Evolutionary conservation across 2,888 invertebrate species (phyloP), one percentile per base, ranked within the genome.

Genomic region (Corbicula japonica): DNA sequence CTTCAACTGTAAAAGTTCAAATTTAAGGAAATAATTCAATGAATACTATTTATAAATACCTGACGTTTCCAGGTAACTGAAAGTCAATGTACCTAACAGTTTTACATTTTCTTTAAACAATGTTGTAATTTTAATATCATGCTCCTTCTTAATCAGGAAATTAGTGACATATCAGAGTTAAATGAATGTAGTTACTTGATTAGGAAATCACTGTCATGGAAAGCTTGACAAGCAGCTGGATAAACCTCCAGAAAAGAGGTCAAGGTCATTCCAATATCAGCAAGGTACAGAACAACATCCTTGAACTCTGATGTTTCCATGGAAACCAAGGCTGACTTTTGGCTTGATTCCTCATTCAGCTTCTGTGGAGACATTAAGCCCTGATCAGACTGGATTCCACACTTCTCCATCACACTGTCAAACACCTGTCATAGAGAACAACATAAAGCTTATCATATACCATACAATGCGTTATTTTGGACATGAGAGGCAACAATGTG

Each of bases 191-290:
- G 77, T 80, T 81, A 92, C 92, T 81, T 90, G n/a, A 76, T 76
- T 50, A 89, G 84, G 58, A 92, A 90, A 85, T 95, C 95, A 3
- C 95, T 94, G 87, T 95, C 93, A 88, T 95, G 94, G 94, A 95
- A 95, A 90, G 94, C 83, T 80, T 90, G 58, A 90, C 94, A 95
- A 35, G 95, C 95, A 6, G 95, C 94, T 0, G 96, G 95, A 89
- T 96, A 96, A 0, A 95, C 94, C 66, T 96, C 95, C n/a, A 97
- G 87, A 74, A 97, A 96, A 85, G 96, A 93, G 88, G 95, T 95
- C 60, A 97, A 88, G 0, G 96, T 96, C 88, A 95, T 95, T 0
- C 96, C 95, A 18, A 95, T 95, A 90, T 97, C 97, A 70, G 96
- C 90, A 44, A 96, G 91, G 87, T 96, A 96, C 48, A 96, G 91